phyloP scores from a whole-genome alignment of 2,113 vertebrate genomes.

The Otis tarda region DNA sequence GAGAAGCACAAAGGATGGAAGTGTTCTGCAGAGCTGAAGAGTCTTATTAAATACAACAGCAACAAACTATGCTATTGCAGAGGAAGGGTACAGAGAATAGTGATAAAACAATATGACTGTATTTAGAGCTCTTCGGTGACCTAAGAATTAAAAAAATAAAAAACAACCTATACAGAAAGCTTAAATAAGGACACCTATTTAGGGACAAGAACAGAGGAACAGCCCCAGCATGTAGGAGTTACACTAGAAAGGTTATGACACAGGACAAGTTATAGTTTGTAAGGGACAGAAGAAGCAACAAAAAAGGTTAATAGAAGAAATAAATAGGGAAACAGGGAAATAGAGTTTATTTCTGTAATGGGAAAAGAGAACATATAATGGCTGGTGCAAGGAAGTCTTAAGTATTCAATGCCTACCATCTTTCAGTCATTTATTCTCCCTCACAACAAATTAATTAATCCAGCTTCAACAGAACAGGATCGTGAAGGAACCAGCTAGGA shows the following conservation, averaged over 20 bases:
- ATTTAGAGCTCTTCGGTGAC: not conserved
- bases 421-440: not conserved
- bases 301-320: not conserved
- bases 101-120: constrained; percentile 2
- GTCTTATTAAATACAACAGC: not conserved
- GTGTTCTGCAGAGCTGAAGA: not conserved
- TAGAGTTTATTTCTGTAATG: not conserved
- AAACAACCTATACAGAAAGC: not conserved
- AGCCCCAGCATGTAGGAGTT: not conserved
- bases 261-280: not conserved
- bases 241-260: constrained; percentile 1
- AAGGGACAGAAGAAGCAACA: not conserved
- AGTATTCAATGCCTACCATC: not conserved
- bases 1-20: not conserved
- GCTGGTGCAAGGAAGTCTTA: not conserved
- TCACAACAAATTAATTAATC: not conserved
- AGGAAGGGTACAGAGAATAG: not conserved
- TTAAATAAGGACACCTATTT: constrained; percentile 34
- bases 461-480: not conserved
- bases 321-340: not conserved
- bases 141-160: not conserved
- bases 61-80: not conserved
- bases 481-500: not conserved
- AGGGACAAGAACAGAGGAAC: not conserved
- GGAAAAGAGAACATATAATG: not conserved